Evolutionary conservation across 23 tunicate genomes (phyloP), one percentile per base, ranked within the genome.

Genomic region (Ciona savignyi): DNA sequence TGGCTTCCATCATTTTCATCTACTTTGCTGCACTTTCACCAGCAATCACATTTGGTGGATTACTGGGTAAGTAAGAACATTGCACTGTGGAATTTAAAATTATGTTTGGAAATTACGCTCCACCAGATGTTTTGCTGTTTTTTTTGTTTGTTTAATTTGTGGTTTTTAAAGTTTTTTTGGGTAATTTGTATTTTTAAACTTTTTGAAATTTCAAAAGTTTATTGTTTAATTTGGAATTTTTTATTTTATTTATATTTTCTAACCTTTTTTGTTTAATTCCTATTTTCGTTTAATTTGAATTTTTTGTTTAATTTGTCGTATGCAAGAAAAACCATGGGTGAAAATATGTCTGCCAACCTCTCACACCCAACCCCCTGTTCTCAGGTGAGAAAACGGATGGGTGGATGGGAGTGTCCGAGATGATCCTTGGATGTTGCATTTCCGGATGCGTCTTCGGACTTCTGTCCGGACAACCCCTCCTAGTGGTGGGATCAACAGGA

Each of bases 11-110:
- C 63, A 86, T 94, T 2, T 94, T 94, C 80, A 83, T 94, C 62
- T 94, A 86, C 62, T 94, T 94, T 70, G 99, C 99, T 70, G 95
- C 88, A n/a, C 77, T 94, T n/a, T 94, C 99, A 29, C 99, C 99
- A n/a, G 99, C 95, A 19, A 86, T 94, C 27, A 86, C 99, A 4
- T 94, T 94, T 60, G 99, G 99, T 19, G 99, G 99, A 4, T 68
- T 94, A 70, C 80, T 94, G 1, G 95, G 97, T 91, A 33, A 74
- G 86, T 63, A 20, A 49, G 20, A 49, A 15, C 20, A 49, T 49
- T 49, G 20, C 20, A 49, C 61, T 49, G 61, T 11, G 20, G 20
- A 49, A 49, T 49, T 49, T 49, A 20, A 20, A 49, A 49, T 11
- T 11, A 49, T 49, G 15, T 15, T 49, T 49, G 20, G 15, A 49